Percentiles rank a stretch among this genome's conserved stretches.
phyloP scores from a whole-genome alignment of 30 jellyfish, hydroid and myxozoan species.

The Clytia hemisphaerica region DNA sequence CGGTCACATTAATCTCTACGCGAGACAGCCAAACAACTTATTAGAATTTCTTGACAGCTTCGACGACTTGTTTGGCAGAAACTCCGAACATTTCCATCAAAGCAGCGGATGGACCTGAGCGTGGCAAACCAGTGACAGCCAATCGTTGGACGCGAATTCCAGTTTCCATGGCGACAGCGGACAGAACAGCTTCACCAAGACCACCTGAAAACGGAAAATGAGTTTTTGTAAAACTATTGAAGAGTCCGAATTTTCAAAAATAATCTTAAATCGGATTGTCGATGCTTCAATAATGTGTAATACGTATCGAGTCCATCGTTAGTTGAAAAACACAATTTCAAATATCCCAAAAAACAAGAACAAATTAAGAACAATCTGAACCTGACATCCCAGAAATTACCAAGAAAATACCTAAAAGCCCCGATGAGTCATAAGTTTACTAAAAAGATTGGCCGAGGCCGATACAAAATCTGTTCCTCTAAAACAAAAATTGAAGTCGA shows the following conservation, averaged over 20 bases:
- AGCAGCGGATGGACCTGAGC: constrained; percentile 86
- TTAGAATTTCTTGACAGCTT: constrained; percentile 50
- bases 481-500: too few relatives aligned
- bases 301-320: neutral
- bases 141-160: constrained; percentile 64
- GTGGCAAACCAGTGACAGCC: constrained; percentile 62
- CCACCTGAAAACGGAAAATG: constrained; percentile 65
- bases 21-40: neutral
- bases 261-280: too few relatives aligned
- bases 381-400: neutral
- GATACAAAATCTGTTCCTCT: too few relatives aligned
- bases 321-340: neutral
- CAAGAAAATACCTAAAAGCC: neutral
- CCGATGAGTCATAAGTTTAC: neutral
- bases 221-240: too few relatives aligned
- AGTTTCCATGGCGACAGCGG: constrained; percentile 61
- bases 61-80: constrained; percentile 70
- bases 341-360: too few relatives aligned
- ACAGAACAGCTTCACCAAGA: constrained; percentile 87
- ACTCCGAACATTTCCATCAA: constrained; percentile 90
- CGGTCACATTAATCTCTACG: too few relatives aligned
- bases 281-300: too few relatives aligned
- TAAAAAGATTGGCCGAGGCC: neutral
- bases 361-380: too few relatives aligned
- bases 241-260: too few relatives aligned